Conservation (phyloP, 2,888 invertebrate species). For the Pegoplata infirma region DNA sequence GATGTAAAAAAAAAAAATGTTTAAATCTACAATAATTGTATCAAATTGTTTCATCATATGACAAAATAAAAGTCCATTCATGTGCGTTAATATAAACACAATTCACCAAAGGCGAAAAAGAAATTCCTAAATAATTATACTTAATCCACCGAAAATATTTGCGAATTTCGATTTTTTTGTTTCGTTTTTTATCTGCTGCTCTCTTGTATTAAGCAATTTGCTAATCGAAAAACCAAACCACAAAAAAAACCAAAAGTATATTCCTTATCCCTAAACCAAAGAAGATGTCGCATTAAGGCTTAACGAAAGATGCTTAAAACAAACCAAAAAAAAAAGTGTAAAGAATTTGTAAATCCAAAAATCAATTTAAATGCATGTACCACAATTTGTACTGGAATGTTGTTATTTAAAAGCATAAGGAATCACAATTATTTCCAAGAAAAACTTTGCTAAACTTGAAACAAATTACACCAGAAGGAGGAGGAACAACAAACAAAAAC, state of each 20-base stretch:
- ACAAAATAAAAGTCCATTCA: conserved; percentile 37
- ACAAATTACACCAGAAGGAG: conserved; percentile 58
- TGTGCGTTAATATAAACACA: conserved; percentile 35
- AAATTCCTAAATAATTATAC: conserved; percentile 60
- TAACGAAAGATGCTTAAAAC: neutral
- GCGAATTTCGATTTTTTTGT: conserved; percentile 18
- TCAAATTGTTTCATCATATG: conserved; percentile 45
- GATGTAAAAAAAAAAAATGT: neutral
- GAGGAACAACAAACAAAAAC: no score
- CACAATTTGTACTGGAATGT: conserved; percentile 75
- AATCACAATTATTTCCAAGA: conserved; percentile 77
- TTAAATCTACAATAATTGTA: conserved; percentile 28
- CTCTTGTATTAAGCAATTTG: conserved; percentile 62
- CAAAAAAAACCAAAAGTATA: conserved; percentile 1
- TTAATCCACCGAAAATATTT: conserved; percentile 59
- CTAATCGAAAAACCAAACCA: conserved; percentile 46
- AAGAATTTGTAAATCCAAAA: conserved; percentile 60
- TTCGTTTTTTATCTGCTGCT: conserved; percentile 17
- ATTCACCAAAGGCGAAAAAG: conserved; percentile 8
- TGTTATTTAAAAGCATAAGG: conserved; percentile 73
- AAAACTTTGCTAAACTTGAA: conserved; percentile 54
- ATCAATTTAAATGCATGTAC: conserved; percentile 66
- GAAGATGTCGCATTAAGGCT: conserved; percentile 25
- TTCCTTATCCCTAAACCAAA: conserved; percentile 16
- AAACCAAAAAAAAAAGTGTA: conserved; percentile 9